phyloP scores from a whole-genome alignment of 2,797 vertebrate species.

The Chelon labrosus region DNA sequence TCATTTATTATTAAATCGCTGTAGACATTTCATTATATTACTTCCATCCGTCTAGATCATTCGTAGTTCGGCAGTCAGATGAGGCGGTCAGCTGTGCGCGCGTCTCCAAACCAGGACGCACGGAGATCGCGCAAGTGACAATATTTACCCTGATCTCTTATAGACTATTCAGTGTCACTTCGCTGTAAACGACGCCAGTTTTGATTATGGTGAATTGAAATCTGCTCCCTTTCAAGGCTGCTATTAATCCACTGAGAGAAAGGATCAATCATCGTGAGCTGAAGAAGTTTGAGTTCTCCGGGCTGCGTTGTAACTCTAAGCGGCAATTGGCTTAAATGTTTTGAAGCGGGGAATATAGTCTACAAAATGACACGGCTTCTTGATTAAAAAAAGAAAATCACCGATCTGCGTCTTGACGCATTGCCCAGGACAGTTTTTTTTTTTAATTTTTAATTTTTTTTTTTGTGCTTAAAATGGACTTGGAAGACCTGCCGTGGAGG shows the following conservation, averaged over 20 bases:
- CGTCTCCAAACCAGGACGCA: conserved; percentile 61
- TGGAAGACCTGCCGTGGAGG: conserved; percentile 67
- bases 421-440: conserved; percentile 50
- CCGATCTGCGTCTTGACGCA: conserved; percentile 66
- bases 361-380: conserved; percentile 23
- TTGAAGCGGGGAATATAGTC: not conserved
- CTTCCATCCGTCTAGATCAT: not conserved
- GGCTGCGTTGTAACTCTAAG: conserved; percentile 8
- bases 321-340: not conserved
- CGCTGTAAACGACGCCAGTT: conserved; percentile 4
- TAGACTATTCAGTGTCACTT: not conserved
- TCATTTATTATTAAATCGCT: not conserved
- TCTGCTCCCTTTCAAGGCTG: not conserved
- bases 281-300: conserved; percentile 37
- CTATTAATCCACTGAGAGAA: not conserved
- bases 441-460: conserved; percentile 24
- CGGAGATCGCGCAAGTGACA: conserved; percentile 18
- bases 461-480: conserved; percentile 72
- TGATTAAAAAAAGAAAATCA: conserved; percentile 45
- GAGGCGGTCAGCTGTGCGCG: conserved; percentile 24
- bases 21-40: conserved; percentile 14
- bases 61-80: not conserved
- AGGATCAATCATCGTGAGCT: not conserved
- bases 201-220: not conserved
- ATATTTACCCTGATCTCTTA: conserved; percentile 11